Evolutionary conservation across 2,113 vertebrate species (phyloP), one percentile per base, ranked within the genome.

Genomic region (Lampris incognitus): DNA sequence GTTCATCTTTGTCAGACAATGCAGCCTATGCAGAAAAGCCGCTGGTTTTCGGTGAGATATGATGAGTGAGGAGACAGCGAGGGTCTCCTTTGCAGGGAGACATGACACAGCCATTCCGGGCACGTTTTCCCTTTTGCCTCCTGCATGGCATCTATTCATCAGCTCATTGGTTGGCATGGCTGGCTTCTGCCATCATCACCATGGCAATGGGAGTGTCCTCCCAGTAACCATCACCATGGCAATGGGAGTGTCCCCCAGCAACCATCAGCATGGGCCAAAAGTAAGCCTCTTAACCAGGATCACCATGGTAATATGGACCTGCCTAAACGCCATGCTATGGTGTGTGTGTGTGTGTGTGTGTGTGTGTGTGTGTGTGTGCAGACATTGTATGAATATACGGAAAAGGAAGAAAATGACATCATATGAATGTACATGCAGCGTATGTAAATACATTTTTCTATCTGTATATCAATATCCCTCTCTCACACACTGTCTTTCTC

Each of bases 251-350:
- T 93, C 90, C 92, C 89, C 85, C 86, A 89, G 91, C 91, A 93
- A 93, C 89, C 85, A 89, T 83, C 88, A 87, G 72, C 90, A 92
- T 90, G 89, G 90, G 91, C 81, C 81, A 58, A 91, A 89, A 88
- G 89, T 93, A 93, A 93, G 90, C 92, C 87, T 92, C 92, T 93
- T 93, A 92, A 87, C 85, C 90, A 85, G 78, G 87, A 93, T 93
- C 88, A 88, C 88, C 88, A 92, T 92, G 90, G 91, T 82, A 91
- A 92, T 92, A 70, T 82, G 84, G 81, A 82, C 44, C 79, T 64
- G 42, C 75, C 55, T 63, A 86, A 89, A 88, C 74, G 67, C 65
- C 44, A n/a, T 80, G 66, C 83, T 57, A 49, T 41, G 76, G 82
- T 81, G 72, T 55, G 69, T 83, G 51, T 72, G 56, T 71, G 66